Conservation (phyloP, 2,888 invertebrate species). For the Sinotaia quadrata region DNA sequence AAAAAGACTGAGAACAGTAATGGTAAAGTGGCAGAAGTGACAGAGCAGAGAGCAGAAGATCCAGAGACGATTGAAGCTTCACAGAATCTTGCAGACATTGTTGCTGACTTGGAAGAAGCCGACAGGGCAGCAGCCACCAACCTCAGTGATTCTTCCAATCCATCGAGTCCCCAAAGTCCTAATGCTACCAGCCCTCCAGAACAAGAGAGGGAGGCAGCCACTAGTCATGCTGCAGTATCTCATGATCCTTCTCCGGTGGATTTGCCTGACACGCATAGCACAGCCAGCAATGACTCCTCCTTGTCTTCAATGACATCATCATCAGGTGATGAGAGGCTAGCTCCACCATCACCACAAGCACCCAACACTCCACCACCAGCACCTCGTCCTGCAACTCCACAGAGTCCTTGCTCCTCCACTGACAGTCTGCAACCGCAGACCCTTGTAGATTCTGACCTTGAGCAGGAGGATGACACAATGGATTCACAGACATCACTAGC, state of each 20-base stretch:
- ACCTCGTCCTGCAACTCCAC: slow-evolving; percentile 21
- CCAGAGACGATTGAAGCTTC: slow-evolving; percentile 36
- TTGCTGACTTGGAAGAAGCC: slow-evolving; percentile 36
- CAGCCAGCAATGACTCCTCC: slow-evolving; percentile 12
- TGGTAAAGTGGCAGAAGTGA: slow-evolving; percentile 23
- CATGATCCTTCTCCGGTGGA: neutral
- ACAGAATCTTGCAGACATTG: slow-evolving; percentile 37
- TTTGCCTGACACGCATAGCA: slow-evolving; percentile 2
- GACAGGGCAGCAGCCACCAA: slow-evolving; percentile 27
- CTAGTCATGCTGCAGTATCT: neutral
- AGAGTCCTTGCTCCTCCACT: slow-evolving; percentile 10
- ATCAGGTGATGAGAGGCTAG: slow-evolving; percentile 11
- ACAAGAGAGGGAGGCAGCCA: neutral
- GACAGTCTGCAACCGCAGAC: slow-evolving; percentile 1
- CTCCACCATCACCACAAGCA: slow-evolving; percentile 41
- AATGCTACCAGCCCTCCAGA: neutral
- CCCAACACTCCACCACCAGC: slow-evolving; percentile 36
- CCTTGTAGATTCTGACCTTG: neutral
- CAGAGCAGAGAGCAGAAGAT: slow-evolving; percentile 33
- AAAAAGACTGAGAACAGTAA: slow-evolving; percentile 23
- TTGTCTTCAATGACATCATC: slow-evolving; percentile 19
- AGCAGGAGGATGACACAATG: slow-evolving; percentile 1
- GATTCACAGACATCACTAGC: slow-evolving; percentile 5
- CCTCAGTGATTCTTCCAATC: slow-evolving; percentile 39
- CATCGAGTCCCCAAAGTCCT: slow-evolving; percentile 47